These are phyloP conservation scores for Myathropa florea DNA, from an alignment of 2,888 invertebrate species.

Conservation along the genomic window DNA sequence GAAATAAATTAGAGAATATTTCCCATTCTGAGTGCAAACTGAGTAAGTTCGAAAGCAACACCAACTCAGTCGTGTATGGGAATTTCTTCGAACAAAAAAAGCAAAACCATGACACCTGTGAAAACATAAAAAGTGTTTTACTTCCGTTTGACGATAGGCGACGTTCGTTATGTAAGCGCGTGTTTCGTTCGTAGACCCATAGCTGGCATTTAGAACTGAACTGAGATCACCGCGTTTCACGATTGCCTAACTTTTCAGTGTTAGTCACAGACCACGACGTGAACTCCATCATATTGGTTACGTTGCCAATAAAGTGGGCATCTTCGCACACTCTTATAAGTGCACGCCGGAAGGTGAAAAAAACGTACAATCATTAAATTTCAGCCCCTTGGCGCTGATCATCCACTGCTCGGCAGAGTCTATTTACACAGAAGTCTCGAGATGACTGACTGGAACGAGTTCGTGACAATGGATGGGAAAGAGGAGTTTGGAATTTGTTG, in stretches of 20 bases:
- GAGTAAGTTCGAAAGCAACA: no score
- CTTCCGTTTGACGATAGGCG: background rate
- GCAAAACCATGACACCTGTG: background rate
- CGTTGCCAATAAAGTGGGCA: background rate
- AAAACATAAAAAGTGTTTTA: background rate
- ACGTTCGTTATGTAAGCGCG: background rate
- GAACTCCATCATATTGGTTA: background rate
- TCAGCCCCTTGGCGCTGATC: background rate
- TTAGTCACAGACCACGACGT: background rate
- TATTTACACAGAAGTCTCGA: background rate
- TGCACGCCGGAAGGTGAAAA: background rate
- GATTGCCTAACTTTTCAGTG: background rate
- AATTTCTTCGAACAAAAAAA: background rate
- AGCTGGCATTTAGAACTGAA: conserved; percentile 8
- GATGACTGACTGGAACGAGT: background rate
- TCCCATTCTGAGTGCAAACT: no score
- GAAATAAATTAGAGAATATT: no score
- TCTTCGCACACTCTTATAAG: background rate
- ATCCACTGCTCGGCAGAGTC: background rate
- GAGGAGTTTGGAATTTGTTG: background rate
- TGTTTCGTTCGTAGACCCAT: background rate
- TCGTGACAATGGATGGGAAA: background rate
- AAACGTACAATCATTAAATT: background rate
- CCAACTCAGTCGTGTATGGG: background rate
- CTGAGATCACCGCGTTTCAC: conserved; percentile 14